These are phyloP conservation scores for Heliocidaris tuberculata DNA, from an alignment of 35 echinoderm and acorn worm species.

Conservation along the genomic window DNA sequence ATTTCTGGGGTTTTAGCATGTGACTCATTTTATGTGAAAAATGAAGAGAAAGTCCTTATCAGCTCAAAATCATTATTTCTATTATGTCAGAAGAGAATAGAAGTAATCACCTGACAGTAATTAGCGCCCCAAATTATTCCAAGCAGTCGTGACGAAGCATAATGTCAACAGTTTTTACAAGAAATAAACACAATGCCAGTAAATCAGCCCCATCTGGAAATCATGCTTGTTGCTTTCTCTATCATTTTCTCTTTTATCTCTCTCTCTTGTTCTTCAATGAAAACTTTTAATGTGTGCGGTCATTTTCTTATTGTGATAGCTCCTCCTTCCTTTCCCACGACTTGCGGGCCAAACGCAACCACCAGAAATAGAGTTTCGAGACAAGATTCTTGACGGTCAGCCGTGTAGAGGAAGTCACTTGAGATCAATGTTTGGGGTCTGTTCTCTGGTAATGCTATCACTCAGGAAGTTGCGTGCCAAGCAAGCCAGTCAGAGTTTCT, in stretches of 20 bases:
- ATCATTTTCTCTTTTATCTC: neutral
- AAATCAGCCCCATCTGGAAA: neutral
- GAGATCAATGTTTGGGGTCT: slow-evolving; percentile 5
- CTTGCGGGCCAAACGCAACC: slow-evolving; percentile 27
- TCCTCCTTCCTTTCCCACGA: slow-evolving; percentile 41
- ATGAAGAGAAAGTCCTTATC: neutral
- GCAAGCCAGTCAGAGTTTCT: slow-evolving; percentile 13
- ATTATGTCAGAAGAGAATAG: neutral
- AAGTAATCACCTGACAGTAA: neutral
- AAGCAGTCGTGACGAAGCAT: neutral
- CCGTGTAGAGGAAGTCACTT: neutral
- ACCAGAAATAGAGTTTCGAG: slow-evolving; percentile 25
- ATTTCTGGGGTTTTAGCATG: neutral
- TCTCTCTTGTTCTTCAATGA: neutral
- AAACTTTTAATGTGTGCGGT: neutral
- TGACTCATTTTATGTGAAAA: neutral
- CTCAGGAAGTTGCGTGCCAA: slow-evolving; percentile 48
- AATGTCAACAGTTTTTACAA: neutral
- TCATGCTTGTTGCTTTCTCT: slow-evolving; percentile 22
- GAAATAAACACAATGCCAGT: neutral
- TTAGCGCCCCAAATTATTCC: neutral
- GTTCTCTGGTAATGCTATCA: slow-evolving; percentile 32
- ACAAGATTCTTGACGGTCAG: slow-evolving; percentile 33
- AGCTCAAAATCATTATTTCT: neutral
- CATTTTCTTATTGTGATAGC: slow-evolving; percentile 35